Percentiles rank a stretch among this genome's conserved stretches.
Conservation (phyloP, 2,113 vertebrate species). For the Sander lucioperca region DNA sequence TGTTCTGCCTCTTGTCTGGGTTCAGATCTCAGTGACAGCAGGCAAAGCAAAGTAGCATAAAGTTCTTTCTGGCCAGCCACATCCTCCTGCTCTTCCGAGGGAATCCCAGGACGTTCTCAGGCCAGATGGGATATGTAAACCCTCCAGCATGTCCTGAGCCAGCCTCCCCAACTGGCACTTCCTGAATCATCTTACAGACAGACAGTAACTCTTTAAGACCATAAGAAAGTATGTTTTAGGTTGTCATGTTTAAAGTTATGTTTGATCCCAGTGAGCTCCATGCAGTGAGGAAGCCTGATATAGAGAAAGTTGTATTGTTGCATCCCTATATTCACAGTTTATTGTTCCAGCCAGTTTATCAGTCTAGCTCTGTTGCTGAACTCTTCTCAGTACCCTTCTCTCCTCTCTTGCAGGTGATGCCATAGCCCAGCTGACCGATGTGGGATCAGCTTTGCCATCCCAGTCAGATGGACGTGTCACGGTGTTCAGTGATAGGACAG, state of each 20-base stretch:
- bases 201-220: not conserved
- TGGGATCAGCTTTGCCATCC: constrained; percentile 79
- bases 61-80: constrained; percentile 23
- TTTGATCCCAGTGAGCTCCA: not conserved
- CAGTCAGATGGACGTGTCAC: constrained; percentile 88
- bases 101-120: constrained; percentile 10
- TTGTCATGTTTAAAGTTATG: not conserved
- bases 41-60: constrained; percentile 30
- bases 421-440: constrained; percentile 94
- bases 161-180: not conserved
- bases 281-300: not conserved
- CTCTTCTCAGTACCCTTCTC: no score
- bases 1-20: constrained; percentile 26
- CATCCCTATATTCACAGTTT: not conserved
- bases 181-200: constrained; percentile 14
- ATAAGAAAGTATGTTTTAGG: not conserved
- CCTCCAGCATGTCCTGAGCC: constrained; percentile 37
- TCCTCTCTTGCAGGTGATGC: constrained; percentile 87
- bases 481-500: constrained; percentile 93
- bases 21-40: constrained; percentile 44
- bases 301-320: not conserved
- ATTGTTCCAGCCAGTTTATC: not conserved
- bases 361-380: not conserved
- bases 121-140: constrained; percentile 58
- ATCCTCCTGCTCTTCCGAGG: constrained; percentile 29